Evolutionary conservation across 2,113 vertebrate species (phyloP).

Genomic region (Excalfactoria chinensis): DNA sequence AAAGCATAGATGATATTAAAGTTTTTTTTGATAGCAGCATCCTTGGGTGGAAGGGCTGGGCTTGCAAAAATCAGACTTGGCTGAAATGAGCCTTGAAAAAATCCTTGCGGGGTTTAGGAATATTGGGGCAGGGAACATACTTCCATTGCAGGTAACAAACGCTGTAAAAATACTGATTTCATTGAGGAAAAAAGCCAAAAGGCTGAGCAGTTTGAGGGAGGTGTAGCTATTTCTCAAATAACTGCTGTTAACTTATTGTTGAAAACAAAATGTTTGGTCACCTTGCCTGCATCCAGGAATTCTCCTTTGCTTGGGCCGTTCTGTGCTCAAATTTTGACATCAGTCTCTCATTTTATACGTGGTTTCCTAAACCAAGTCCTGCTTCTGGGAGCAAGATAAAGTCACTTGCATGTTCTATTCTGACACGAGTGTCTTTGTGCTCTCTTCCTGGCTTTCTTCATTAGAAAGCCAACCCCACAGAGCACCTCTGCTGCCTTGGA

Average conservation of each 20-base stretch:
- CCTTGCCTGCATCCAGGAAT: not conserved
- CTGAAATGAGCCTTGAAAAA: not conserved
- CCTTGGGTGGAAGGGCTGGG: not conserved
- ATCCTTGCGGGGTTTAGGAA: not conserved
- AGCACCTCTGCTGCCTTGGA: not conserved
- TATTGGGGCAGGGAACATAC: not conserved
- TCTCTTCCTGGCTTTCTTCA: not conserved
- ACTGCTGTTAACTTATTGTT: not conserved
- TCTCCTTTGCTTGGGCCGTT: not conserved
- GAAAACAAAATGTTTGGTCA: not conserved
- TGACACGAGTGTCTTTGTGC: not conserved
- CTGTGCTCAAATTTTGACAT: not conserved
- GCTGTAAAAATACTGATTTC: not conserved
- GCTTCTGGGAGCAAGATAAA: not conserved
- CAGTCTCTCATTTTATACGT: not conserved
- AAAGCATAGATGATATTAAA: not conserved
- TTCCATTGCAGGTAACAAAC: not conserved
- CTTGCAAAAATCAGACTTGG: not conserved
- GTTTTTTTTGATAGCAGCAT: not conserved
- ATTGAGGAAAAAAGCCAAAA: not conserved
- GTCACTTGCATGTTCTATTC: not conserved
- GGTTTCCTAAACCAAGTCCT: not conserved
- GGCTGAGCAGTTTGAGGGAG: not conserved
- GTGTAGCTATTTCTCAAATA: not conserved
- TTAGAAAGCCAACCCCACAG: not conserved